Base-by-base conservation (phyloP, 2,888 invertebrate genomes). In the Drosophila acutilabella region DNA sequence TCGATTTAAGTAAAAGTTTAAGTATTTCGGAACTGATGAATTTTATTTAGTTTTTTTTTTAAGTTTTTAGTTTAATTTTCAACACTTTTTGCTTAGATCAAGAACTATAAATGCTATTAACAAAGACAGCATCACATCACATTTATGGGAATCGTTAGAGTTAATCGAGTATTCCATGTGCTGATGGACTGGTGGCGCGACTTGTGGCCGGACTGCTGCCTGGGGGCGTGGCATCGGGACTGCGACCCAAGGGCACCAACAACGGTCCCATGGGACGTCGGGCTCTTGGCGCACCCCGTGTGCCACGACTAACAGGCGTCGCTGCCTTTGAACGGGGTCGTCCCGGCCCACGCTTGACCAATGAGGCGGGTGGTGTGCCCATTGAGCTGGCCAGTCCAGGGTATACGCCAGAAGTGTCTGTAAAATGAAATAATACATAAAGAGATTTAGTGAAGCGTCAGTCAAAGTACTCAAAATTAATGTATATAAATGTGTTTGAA, bases 321-420 rank as follows among this genome's bases (percentile, higher is more conserved):
- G 93, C 93, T 0, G 95, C 95, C 82, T 95, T 94, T 11, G 95
- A 91, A 2, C 96, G 93, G 0, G 96, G 95, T 66, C 96, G 92
- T 8, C 96, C 95, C 0, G 96, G 95, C 16, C 95, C 95, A 48
- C 95, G 92, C 60, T 95, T 93, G 23, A 94, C 89, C 1, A 87
- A 59, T n/a, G 89, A 79, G 1, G 82, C 76, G 10, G 87, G 66
- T 6, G 88, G 79, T 11, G 88, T 81, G 10, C 47, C 58, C 47
- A 74, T 74, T 14, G 75, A 23, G 26, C 75, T 13, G 44, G 45
- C n/a, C 42, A 60, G 20, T 33, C 57, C 69, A 48, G 64, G 36
- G 23, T 36, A 38, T n/a, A 10, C 45, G 40, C 47, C n/a, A 64
- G 73, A 62, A 33, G 58, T 18, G 14, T 70, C 76, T 76, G 79